phyloP scores from a whole-genome alignment of 2,113 vertebrate genomes.

The Anthoscopus minutus region DNA sequence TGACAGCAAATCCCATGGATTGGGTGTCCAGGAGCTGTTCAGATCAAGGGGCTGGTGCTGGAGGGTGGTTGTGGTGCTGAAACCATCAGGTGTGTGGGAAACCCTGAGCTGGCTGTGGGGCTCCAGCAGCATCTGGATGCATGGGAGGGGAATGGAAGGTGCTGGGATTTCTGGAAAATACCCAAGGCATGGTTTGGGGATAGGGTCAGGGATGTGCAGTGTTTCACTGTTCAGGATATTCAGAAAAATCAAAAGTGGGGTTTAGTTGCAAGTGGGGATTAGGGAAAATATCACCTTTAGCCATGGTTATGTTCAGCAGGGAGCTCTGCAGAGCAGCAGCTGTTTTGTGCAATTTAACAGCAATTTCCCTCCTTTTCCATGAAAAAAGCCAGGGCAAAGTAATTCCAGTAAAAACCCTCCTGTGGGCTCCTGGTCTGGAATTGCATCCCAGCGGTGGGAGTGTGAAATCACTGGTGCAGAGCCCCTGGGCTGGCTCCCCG shows the following conservation, averaged over 20 bases:
- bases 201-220: neutral
- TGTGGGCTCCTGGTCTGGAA: neutral
- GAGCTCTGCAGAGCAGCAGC: neutral
- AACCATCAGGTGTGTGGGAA: neutral
- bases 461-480: accelerated
- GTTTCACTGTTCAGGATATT: neutral
- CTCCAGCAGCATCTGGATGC: neutral
- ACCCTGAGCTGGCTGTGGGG: neutral
- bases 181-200: accelerated
- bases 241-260: neutral
- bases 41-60: neutral
- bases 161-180: neutral
- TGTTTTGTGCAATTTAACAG: neutral
- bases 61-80: neutral
- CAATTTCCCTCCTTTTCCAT: neutral
- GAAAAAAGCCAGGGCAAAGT: neutral
- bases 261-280: neutral
- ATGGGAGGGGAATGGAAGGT: neutral
- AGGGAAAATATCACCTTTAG: neutral
- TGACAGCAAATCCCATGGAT: neutral
- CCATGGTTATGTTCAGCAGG: neutral
- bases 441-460: accelerated
- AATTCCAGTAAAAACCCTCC: neutral
- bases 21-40: neutral
- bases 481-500: neutral